Conservation (phyloP, 2,113 vertebrate genomes). For the Prionailurus bengalensis region DNA sequence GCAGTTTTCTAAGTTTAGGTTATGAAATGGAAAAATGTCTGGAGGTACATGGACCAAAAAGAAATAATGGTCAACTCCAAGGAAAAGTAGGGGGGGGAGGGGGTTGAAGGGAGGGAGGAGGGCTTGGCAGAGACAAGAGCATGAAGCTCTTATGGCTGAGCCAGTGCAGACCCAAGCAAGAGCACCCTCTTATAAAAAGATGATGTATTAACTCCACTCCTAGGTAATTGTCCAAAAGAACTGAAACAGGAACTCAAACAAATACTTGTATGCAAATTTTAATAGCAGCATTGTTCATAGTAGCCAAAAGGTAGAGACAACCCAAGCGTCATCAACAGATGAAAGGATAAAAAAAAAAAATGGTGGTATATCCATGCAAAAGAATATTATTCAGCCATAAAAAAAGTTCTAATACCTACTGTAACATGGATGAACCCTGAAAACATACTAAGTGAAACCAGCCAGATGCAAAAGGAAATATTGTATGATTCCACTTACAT, state of each 20-base stretch:
- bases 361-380: background rate
- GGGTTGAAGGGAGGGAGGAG: background rate
- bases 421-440: background rate
- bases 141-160: background rate
- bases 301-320: background rate
- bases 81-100: background rate
- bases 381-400: conserved; percentile 19
- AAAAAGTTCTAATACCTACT: background rate
- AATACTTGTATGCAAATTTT: background rate
- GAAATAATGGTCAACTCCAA: background rate
- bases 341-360: background rate
- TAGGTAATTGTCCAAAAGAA: background rate
- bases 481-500: background rate
- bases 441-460: conserved; percentile 3
- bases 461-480: background rate
- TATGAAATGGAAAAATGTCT: background rate
- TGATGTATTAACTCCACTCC: background rate
- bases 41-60: background rate
- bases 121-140: background rate
- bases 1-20: background rate
- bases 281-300: background rate
- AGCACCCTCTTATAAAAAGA: background rate
- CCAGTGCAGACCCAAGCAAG: background rate
- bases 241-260: background rate
- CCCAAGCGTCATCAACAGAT: background rate